Evolutionary conservation across 2,113 vertebrate species (phyloP).

Genomic region (Corydoras sp.): DNA sequence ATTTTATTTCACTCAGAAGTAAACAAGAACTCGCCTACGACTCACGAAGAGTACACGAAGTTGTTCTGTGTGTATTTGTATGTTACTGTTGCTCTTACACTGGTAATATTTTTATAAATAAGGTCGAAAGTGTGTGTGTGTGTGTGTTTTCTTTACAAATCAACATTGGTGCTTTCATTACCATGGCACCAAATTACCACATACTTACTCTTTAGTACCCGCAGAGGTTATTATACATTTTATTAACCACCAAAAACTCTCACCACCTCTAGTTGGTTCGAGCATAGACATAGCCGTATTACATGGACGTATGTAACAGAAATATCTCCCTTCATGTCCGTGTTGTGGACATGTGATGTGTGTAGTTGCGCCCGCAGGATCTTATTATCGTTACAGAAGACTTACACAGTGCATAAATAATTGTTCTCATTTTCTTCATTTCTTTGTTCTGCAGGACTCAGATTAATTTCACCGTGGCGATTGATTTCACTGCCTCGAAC

Average conservation of each 20-base stretch:
- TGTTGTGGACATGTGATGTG: too few relatives aligned
- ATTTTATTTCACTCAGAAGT: not conserved
- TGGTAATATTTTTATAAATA: too few relatives aligned
- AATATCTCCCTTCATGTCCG: constrained; percentile 2
- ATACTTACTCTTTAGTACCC: too few relatives aligned
- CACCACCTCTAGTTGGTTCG: not conserved
- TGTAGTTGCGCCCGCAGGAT: too few relatives aligned
- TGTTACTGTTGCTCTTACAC: not conserved
- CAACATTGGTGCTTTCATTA: too few relatives aligned
- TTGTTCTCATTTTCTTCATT: constrained; percentile 34
- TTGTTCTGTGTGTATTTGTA: constrained; percentile 12
- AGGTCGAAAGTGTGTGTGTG: too few relatives aligned
- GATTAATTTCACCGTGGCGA: constrained; percentile 98
- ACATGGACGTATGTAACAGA: not conserved
- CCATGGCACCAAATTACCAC: too few relatives aligned
- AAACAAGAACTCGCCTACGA: not conserved
- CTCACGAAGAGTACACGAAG: not conserved
- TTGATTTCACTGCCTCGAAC: constrained; percentile 98
- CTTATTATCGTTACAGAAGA: too few relatives aligned
- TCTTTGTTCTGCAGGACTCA: constrained; percentile 81
- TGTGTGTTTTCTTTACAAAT: too few relatives aligned
- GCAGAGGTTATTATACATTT: too few relatives aligned
- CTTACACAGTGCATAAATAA: constrained; percentile 22
- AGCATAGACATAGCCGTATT: not conserved
- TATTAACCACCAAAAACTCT: too few relatives aligned